Percentiles rank a stretch among this genome's conserved stretches.
Conservation (phyloP, 2,888 invertebrate genomes). For the Stenotaenia linearis region DNA sequence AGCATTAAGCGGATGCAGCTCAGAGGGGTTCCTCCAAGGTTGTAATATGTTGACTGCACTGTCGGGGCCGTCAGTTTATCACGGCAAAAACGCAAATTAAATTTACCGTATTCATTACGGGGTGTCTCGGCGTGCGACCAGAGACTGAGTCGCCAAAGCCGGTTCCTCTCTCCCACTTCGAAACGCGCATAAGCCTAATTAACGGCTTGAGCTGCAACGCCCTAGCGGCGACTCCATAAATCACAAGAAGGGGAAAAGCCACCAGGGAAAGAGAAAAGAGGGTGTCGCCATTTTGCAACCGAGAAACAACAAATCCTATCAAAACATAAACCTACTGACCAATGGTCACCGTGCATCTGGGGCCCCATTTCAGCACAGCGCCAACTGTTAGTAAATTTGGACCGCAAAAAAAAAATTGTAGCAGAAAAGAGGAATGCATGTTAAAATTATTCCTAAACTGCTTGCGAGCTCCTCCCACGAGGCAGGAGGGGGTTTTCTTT, state of each 20-base stretch:
- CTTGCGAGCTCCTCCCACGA: background rate
- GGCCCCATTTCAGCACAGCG: background rate
- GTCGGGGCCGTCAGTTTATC: constrained; percentile 31
- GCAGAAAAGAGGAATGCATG: background rate
- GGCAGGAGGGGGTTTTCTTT: background rate
- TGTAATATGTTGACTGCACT: constrained; percentile 26
- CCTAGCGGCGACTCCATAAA: constrained; percentile 28
- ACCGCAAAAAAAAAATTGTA: background rate
- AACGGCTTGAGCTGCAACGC: constrained; percentile 32
- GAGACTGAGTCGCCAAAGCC: constrained; percentile 29
- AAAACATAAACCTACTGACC: background rate
- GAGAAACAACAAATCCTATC: background rate
- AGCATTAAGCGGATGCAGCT: background rate
- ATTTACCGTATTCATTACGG: constrained; percentile 32
- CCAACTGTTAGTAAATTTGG: background rate
- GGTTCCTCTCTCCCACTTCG: constrained; percentile 27
- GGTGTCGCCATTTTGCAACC: background rate
- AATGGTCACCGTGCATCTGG: background rate
- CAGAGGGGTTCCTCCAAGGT: background rate
- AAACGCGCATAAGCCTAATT: constrained; percentile 32
- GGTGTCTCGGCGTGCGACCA: constrained; percentile 19
- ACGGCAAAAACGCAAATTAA: constrained; percentile 33
- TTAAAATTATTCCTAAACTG: background rate
- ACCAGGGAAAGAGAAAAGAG: background rate
- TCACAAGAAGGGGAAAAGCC: constrained; percentile 22